A percentile compares a stretch with the other conserved stretches of the same genome.
Evolutionary conservation across 2,888 invertebrate species (phyloP).

Genomic region (Autographa pulchrina): DNA sequence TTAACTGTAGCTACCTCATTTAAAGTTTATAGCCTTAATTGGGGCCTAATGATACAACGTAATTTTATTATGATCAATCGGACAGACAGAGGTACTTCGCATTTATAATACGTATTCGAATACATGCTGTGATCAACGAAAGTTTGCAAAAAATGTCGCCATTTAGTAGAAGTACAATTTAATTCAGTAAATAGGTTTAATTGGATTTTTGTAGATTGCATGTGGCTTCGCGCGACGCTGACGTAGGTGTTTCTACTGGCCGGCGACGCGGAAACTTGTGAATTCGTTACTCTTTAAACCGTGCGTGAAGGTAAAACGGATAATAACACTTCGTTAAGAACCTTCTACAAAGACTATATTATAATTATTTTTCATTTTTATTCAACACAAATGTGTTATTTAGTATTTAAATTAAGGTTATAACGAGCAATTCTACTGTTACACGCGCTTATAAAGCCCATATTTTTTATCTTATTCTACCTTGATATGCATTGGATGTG

Average conservation of each 20-base stretch:
- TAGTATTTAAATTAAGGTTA: too few relatives aligned
- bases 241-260: slow-evolving; percentile 25
- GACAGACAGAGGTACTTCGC: background rate
- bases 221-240: slow-evolving; percentile 48
- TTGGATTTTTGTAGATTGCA: slow-evolving; percentile 51
- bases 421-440: too few relatives aligned
- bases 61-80: background rate
- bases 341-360: background rate
- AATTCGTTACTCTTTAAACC: background rate
- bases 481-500: too few relatives aligned
- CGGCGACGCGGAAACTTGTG: background rate
- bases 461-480: too few relatives aligned
- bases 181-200: slow-evolving; percentile 54
- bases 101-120: too few relatives aligned
- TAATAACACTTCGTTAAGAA: background rate
- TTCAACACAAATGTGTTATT: background rate
- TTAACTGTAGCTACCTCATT: background rate
- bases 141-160: slow-evolving; percentile 22
- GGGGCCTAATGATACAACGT: background rate
- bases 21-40: background rate
- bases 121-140: background rate
- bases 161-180: slow-evolving; percentile 34
- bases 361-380: background rate
- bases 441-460: too few relatives aligned
- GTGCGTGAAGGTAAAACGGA: background rate